Evolutionary conservation across 2,113 vertebrate genomes (phyloP).

Genomic region (Accipiter cooperii): DNA sequence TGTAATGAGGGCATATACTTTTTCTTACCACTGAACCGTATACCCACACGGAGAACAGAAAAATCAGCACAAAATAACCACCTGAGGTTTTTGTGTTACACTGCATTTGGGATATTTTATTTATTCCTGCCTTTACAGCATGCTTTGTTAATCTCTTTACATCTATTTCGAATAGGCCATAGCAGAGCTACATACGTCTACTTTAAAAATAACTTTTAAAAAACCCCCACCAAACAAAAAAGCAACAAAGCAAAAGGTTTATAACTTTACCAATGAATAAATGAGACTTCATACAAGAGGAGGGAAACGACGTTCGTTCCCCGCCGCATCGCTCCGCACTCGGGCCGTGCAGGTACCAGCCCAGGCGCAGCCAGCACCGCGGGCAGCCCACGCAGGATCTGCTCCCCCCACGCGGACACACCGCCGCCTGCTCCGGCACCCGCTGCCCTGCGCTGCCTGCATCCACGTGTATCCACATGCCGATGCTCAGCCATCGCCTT

Average conservation of each 20-base stretch:
- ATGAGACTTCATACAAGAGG: background rate
- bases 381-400: background rate
- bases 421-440: background rate
- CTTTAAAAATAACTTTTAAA: background rate
- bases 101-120: background rate
- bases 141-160: background rate
- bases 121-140: background rate
- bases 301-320: rapidly evolving
- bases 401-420: background rate
- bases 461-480: too few species aligned
- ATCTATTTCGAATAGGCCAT: background rate
- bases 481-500: rapidly evolving
- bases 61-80: background rate
- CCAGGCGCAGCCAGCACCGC: background rate
- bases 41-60: background rate
- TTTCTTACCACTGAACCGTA: background rate
- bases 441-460: background rate
- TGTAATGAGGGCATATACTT: rapidly evolving
- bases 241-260: background rate
- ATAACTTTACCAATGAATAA: background rate
- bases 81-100: background rate
- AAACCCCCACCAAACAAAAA: too few species aligned
- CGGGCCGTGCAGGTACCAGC: background rate
- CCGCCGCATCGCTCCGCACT: rapidly evolving
- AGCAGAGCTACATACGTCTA: background rate